Evolutionary conservation across 2,888 invertebrate genomes (phyloP), one percentile per base, ranked within the genome.

Genomic region (Drosophila hamatofila): DNA sequence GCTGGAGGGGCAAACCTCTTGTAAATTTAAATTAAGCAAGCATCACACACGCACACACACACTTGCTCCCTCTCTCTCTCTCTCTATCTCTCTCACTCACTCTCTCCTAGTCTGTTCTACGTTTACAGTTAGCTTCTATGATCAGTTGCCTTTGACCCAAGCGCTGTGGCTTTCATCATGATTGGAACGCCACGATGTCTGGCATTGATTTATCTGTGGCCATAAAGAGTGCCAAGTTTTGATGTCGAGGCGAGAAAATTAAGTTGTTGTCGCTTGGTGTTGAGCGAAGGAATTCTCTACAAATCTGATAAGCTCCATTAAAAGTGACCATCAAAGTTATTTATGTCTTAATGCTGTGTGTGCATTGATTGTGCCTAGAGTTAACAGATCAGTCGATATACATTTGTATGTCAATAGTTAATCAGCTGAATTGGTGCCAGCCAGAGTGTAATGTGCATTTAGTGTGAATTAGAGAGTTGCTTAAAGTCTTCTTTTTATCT

Each of bases 11-110:
- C 35, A n/a, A 60, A 66, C 77, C 85, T 77, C 84, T 85, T 89
- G 84, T 83, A 87, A 89, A 85, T 89, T 89, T 85, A 85, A 89
- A 89, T 85, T 84, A 89, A 87, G 89, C 83, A 71, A 72, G 62
- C 80, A 81, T 56, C 59, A 52, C 18, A 35, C 57, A 46, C 55
- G 12, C 49, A 18, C 18, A 12, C 52, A 2, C 18, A 16, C 46
- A 14, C 57, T 5, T 11, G 33, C 39, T n/a, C 48, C 73, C 60
- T 61, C 68, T 41, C 49, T 68, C 58, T 51, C 25, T 27, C 37
- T 35, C n/a, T 16, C 27, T n/a, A n/a, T n/a, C n/a, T n/a, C n/a
- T 63, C 61, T 39, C 51, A 65, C 60, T 58, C n/a, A 23, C 23
- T 25, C 23, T 30, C 11, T 30, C 9, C 2, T 11, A 49, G 30